Conservation (phyloP, 2,888 invertebrate genomes). For the Chrysomela aeneicollis region DNA sequence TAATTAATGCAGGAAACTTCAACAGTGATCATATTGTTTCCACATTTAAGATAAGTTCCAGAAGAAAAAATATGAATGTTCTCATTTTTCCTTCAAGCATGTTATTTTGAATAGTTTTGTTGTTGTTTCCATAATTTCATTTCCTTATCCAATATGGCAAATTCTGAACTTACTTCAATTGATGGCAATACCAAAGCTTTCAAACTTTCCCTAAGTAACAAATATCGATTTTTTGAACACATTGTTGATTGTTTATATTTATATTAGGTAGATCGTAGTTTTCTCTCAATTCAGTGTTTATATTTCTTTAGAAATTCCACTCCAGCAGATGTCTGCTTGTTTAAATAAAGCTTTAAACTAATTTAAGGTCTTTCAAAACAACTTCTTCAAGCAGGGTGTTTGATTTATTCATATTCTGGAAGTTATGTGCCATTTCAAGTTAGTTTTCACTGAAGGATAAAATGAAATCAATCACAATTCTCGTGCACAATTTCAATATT, state of each 20-base stretch:
- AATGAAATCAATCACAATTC: neutral
- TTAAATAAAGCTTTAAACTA: slow-evolving; percentile 38
- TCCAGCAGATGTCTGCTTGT: slow-evolving; percentile 35
- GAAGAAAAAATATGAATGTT: neutral
- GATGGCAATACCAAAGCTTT: slow-evolving; percentile 37
- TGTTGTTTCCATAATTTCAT: neutral
- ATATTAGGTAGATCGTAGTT: slow-evolving; percentile 26
- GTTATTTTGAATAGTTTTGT: neutral
- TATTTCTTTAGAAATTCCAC: slow-evolving; percentile 29
- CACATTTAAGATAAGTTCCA: no score
- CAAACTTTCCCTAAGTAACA: slow-evolving; percentile 25
- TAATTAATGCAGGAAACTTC: neutral
- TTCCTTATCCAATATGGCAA: neutral
- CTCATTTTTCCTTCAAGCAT: neutral
- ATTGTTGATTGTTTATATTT: slow-evolving; percentile 38
- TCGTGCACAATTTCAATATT: neutral
- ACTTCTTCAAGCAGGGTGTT: slow-evolving; percentile 30
- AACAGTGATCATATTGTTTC: no score
- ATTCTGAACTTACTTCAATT: neutral
- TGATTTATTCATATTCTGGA: slow-evolving; percentile 11
- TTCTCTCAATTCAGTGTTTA: slow-evolving; percentile 14
- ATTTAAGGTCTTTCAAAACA: slow-evolving; percentile 31
- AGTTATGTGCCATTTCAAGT: slow-evolving; percentile 4
- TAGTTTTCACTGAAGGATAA: neutral
- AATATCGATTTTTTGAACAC: slow-evolving; percentile 24